phyloP scores from a whole-genome alignment of 2,888 invertebrate genomes.

The Koerneria pararmatus region DNA sequence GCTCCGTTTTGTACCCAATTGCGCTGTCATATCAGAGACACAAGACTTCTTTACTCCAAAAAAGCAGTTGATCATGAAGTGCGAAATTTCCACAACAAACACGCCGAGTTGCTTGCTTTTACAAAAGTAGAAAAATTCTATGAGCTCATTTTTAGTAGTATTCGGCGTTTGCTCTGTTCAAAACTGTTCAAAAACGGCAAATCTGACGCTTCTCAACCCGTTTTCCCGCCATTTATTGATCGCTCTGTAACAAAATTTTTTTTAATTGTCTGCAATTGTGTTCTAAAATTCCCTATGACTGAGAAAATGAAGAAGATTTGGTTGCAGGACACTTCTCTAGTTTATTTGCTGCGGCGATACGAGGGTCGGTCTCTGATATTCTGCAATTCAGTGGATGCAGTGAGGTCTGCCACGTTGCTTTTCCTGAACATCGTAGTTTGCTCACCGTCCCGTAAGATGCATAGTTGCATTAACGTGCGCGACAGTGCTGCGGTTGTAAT shows the following conservation, averaged over 20 bases:
- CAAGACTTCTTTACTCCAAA: neutral
- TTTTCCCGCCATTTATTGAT: neutral
- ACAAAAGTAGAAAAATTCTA: too few relatives aligned
- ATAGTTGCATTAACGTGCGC: too few relatives aligned
- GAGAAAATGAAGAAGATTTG: constrained; percentile 1
- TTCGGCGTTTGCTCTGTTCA: neutral
- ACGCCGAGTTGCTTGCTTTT: too few relatives aligned
- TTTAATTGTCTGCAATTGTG: neutral
- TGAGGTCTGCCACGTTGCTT: too few relatives aligned
- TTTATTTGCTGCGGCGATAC: constrained; percentile 81
- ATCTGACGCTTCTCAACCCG: neutral
- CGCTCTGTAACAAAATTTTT: neutral
- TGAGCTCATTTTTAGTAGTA: too few relatives aligned
- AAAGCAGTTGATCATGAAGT: too few relatives aligned
- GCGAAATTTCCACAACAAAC: too few relatives aligned
- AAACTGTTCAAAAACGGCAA: neutral
- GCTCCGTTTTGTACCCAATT: neutral
- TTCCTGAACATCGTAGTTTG: too few relatives aligned
- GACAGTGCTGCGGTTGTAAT: too few relatives aligned
- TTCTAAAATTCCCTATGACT: neutral
- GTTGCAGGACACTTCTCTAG: constrained; percentile 79
- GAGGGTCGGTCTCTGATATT: constrained; percentile 88
- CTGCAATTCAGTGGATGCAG: constrained; percentile 77
- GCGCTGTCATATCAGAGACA: neutral
- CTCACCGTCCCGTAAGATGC: too few relatives aligned